These are phyloP conservation scores for Ondatra zibethicus DNA, from an alignment of 2,113 vertebrate genomes.

Conservation along the genomic window DNA sequence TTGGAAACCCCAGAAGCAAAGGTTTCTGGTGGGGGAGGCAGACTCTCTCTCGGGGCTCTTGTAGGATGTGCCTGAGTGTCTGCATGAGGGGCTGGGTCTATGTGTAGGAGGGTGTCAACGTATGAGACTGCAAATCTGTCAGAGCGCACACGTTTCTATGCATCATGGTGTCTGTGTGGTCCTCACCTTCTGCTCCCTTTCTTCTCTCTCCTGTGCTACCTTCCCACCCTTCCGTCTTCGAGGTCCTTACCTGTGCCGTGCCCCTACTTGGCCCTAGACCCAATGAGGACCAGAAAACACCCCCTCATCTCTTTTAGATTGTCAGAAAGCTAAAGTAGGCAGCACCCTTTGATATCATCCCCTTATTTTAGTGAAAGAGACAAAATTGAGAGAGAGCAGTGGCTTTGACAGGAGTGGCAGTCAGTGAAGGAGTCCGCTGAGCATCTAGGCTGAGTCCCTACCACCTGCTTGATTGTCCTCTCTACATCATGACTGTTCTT, in stretches of 20 bases:
- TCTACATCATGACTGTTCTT: not conserved
- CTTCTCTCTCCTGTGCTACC: not conserved
- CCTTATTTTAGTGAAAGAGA: not conserved
- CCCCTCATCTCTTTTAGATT: not conserved
- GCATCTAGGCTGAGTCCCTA: not conserved
- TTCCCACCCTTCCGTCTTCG: not conserved
- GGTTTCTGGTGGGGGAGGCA: not conserved
- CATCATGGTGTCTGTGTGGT: slow-evolving; percentile 48
- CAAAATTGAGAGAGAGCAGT: not conserved
- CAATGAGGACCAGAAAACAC: not conserved
- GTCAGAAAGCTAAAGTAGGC: slow-evolving; percentile 2
- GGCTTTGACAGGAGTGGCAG: not conserved
- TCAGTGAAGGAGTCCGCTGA: not conserved
- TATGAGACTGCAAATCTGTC: slow-evolving; percentile 63
- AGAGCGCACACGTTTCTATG: not conserved
- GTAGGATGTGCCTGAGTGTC: slow-evolving; percentile 28
- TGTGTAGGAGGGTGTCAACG: slow-evolving; percentile 54
- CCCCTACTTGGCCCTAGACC: not conserved
- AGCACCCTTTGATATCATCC: not conserved
- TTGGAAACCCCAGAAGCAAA: not conserved
- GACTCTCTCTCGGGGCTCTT: not conserved
- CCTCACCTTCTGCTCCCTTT: slow-evolving; percentile 6
- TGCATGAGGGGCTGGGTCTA: slow-evolving; percentile 15
- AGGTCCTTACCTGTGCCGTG: not conserved
- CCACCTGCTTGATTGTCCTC: not conserved